Evolutionary conservation across 2,888 invertebrate genomes (phyloP).

Genomic region (Epicampocera succincta): DNA sequence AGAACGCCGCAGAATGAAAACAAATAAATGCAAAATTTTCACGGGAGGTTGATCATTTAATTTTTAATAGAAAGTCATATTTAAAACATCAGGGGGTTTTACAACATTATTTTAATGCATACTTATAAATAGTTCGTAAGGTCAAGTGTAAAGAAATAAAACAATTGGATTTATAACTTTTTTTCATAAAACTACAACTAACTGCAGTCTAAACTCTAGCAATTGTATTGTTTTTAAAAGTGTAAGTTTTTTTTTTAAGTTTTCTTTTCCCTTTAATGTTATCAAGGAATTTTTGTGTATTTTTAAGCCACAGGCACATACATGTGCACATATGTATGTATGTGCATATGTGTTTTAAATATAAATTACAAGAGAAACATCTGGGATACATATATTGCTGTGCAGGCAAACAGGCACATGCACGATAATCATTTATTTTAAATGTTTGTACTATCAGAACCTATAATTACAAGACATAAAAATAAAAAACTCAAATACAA

Average conservation of each 20-base stretch:
- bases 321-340: constrained; percentile 13
- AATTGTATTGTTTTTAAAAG: constrained; percentile 30
- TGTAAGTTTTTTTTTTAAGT: constrained; percentile 23
- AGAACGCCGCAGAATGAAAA: neutral
- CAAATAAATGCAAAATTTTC: constrained; percentile 11
- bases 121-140: constrained; percentile 62
- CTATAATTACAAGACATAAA: constrained; percentile 21
- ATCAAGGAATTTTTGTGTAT: neutral
- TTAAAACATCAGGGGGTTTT: constrained; percentile 63
- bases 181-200: constrained; percentile 5
- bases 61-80: constrained; percentile 55
- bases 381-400: constrained; percentile 33
- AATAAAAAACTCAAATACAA: constrained; percentile 15
- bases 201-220: constrained; percentile 25
- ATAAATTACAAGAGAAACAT: constrained; percentile 19
- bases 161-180: neutral
- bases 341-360: constrained; percentile 8
- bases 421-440: neutral
- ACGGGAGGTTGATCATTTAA: constrained; percentile 51
- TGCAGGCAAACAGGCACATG: constrained; percentile 30
- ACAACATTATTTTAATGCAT: constrained; percentile 39
- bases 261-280: constrained; percentile 14
- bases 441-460: constrained; percentile 5
- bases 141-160: neutral
- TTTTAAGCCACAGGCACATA: neutral